These are phyloP conservation scores for Anodontia alba DNA, from an alignment of 2,888 invertebrate genomes.

Conservation along the genomic window DNA sequence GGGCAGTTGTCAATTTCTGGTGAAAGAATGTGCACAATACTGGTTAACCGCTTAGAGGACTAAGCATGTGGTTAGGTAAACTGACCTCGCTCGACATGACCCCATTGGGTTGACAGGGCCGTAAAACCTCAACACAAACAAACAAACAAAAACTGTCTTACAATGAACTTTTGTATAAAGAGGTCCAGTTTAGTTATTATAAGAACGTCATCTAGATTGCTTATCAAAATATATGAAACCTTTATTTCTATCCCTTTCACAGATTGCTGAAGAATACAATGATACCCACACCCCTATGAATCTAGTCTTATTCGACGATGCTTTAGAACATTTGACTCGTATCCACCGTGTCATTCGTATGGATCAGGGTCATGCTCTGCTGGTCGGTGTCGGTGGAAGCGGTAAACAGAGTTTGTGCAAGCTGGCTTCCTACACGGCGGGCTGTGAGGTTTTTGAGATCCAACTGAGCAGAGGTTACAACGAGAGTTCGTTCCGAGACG, in stretches of 20 bases:
- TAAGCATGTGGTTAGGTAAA: too few relatives aligned
- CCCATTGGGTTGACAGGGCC: too few relatives aligned
- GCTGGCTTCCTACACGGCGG: conserved; percentile 93
- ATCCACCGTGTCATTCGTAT: conserved; percentile 94
- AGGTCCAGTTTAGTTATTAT: too few relatives aligned
- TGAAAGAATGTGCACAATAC: too few relatives aligned
- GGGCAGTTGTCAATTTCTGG: too few relatives aligned
- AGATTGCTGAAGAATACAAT: conserved; percentile 94
- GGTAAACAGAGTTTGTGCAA: conserved; percentile 93
- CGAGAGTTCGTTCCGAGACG: conserved; percentile 93
- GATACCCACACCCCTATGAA: conserved; percentile 90
- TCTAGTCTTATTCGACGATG: conserved; percentile 95
- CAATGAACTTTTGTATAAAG: too few relatives aligned
- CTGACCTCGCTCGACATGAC: too few relatives aligned
- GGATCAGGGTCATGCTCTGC: conserved; percentile 92
- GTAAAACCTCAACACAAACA: too few relatives aligned
- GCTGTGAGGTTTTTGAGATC: conserved; percentile 93
- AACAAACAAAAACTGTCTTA: too few relatives aligned
- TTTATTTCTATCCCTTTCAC: conserved; percentile 36
- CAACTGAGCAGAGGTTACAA: conserved; percentile 94
- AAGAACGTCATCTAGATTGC: too few relatives aligned
- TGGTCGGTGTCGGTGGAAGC: conserved; percentile 95
- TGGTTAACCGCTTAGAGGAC: too few relatives aligned
- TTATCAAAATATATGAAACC: too few relatives aligned
- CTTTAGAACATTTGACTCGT: conserved; percentile 94